A percentile compares a stretch with the other conserved stretches of the same genome.
Evolutionary conservation across 2,888 invertebrate species (phyloP).

Genomic region (Branchellion lobata): DNA sequence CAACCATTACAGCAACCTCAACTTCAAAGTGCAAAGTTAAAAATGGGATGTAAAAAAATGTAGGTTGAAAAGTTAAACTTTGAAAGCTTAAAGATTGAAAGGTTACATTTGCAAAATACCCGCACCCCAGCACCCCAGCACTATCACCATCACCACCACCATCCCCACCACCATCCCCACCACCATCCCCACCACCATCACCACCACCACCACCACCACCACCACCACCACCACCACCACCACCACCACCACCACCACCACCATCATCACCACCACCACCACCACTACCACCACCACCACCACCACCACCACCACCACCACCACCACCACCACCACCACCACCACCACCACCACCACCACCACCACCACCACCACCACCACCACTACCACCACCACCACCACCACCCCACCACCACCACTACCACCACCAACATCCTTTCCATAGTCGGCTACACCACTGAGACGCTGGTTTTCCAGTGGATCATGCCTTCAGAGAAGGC

Average conservation of each 20-base stretch:
- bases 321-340: conserved; percentile 11
- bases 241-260: not conserved
- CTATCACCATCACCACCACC: too few relatives aligned
- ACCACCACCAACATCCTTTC: not conserved
- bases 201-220: conserved; percentile 18
- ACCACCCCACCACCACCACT: too few relatives aligned
- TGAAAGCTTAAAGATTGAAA: too few relatives aligned
- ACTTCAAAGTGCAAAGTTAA: too few relatives aligned
- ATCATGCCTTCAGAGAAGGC: conserved; percentile 35
- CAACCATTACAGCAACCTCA: too few relatives aligned
- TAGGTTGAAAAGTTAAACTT: too few relatives aligned
- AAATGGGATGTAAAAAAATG: too few relatives aligned
- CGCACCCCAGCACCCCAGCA: too few relatives aligned
- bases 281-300: not conserved
- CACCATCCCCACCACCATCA: too few relatives aligned
- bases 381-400: conserved; percentile 21
- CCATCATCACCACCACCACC: conserved; percentile 21
- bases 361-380: conserved; percentile 11
- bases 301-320: not conserved
- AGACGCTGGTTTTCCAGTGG: conserved; percentile 37
- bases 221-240: conserved; percentile 1
- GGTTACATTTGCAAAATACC: too few relatives aligned
- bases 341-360: conserved; percentile 1
- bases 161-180: too few relatives aligned
- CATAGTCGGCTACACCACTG: conserved; percentile 43